Percentiles rank a stretch among this genome's conserved stretches.
These are phyloP conservation scores for Acromyrmex heyeri DNA, from an alignment of 1,140 invertebrate genomes.

Conservation along the genomic window DNA sequence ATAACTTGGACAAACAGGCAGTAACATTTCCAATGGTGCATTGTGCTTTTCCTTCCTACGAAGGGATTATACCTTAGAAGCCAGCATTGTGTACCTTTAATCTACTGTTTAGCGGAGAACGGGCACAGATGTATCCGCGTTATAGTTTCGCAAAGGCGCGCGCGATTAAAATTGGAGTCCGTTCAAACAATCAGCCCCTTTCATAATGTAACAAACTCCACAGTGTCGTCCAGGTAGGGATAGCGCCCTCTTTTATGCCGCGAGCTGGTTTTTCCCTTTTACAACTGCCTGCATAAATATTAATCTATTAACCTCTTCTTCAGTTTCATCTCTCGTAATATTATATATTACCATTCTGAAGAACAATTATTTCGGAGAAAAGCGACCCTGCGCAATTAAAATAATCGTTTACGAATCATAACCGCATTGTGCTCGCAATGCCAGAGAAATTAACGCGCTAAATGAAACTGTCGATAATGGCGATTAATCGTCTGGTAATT, in stretches of 20 bases:
- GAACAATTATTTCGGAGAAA: slow-evolving; percentile 60
- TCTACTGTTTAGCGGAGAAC: slow-evolving; percentile 40
- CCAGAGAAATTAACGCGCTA: slow-evolving; percentile 61
- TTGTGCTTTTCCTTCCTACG: slow-evolving; percentile 28
- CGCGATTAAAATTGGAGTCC: slow-evolving; percentile 52
- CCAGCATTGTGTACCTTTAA: slow-evolving; percentile 39
- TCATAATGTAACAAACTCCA: slow-evolving; percentile 41
- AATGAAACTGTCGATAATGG: slow-evolving; percentile 58
- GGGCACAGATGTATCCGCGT: not conserved
- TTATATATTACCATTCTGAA: slow-evolving; percentile 26
- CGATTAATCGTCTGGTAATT: slow-evolving; percentile 62
- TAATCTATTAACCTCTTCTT: slow-evolving; percentile 45
- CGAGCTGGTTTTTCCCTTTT: slow-evolving; percentile 11
- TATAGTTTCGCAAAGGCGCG: slow-evolving; percentile 16
- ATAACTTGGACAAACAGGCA: slow-evolving; percentile 50
- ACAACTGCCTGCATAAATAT: slow-evolving; percentile 36
- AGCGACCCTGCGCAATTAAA: slow-evolving; percentile 58
- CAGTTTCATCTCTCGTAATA: not conserved
- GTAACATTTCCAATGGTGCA: slow-evolving; percentile 42
- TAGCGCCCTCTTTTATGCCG: slow-evolving; percentile 19
- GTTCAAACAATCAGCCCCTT: slow-evolving; percentile 51
- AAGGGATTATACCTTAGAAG: slow-evolving; percentile 28
- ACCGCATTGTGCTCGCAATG: not conserved
- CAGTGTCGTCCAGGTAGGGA: not conserved
- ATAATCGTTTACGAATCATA: slow-evolving; percentile 60